Percentiles rank a stretch among this genome's conserved stretches.
Conservation (phyloP, 2,888 invertebrate genomes). For the Leptopilina drosophilae region DNA sequence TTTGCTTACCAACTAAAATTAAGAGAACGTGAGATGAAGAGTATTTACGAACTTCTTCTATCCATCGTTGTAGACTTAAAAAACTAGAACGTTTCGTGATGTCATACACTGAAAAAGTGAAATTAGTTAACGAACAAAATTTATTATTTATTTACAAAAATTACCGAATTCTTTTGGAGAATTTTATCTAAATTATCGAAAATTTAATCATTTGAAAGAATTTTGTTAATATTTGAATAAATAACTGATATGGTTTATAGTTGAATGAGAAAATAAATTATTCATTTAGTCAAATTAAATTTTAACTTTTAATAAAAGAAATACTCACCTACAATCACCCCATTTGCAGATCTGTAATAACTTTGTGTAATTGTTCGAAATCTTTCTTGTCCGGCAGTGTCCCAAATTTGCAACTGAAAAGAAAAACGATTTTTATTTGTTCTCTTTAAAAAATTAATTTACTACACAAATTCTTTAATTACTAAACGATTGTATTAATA, state of each 20-base stretch:
- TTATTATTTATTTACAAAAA: too few relatives aligned
- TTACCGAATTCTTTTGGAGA: too few relatives aligned
- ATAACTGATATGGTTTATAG: too few relatives aligned
- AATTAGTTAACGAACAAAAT: too few relatives aligned
- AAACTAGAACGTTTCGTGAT: constrained; percentile 96
- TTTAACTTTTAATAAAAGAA: constrained; percentile 45
- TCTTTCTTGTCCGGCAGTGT: constrained; percentile 97
- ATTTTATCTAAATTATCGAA: too few relatives aligned
- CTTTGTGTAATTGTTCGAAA: constrained; percentile 98
- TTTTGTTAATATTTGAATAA: too few relatives aligned
- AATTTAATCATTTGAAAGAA: too few relatives aligned
- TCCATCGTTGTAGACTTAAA: constrained; percentile 94
- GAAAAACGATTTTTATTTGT: constrained; percentile 44
- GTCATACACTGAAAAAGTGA: constrained; percentile 87
- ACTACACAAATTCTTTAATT: too few relatives aligned
- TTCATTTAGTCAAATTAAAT: too few relatives aligned
- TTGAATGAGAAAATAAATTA: too few relatives aligned
- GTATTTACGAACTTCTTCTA: constrained; percentile 96
- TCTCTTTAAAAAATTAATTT: constrained; percentile 52
- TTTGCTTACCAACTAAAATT: constrained; percentile 87
- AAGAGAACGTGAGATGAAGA: constrained; percentile 95
- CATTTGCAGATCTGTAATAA: constrained; percentile 97
- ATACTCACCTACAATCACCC: constrained; percentile 90
- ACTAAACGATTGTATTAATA: too few relatives aligned
- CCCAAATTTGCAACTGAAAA: constrained; percentile 94